phyloP scores from a whole-genome alignment of 2,888 invertebrate species.

The Lithophane semibrunnea region DNA sequence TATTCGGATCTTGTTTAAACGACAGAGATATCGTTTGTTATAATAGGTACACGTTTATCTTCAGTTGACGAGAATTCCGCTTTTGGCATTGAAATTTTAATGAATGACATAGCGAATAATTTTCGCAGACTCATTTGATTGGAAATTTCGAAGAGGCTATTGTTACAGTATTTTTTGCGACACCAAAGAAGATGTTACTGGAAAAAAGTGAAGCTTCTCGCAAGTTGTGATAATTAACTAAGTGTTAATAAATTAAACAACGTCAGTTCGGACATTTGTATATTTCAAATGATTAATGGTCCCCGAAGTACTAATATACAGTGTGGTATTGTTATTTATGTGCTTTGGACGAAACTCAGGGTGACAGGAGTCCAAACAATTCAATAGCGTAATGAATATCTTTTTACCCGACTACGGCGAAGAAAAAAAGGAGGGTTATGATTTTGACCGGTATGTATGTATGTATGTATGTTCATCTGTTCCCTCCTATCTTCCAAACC shows the following conservation, averaged over 20 bases:
- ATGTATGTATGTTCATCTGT: no score
- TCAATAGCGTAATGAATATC: constrained; percentile 26
- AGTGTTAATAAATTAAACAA: constrained; percentile 49
- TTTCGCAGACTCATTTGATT: constrained; percentile 44
- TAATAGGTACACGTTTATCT: constrained; percentile 24
- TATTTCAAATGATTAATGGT: constrained; percentile 51
- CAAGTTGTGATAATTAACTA: constrained; percentile 41
- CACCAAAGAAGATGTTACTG: constrained; percentile 14
- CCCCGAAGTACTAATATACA: constrained; percentile 5
- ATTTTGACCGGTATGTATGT: no score
- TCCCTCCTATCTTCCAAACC: no score
- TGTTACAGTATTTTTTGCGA: constrained; percentile 34
- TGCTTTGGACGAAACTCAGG: constrained; percentile 10
- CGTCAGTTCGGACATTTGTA: constrained; percentile 39
- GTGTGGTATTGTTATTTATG: constrained; percentile 13
- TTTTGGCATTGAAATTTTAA: constrained; percentile 53
- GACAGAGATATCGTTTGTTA: constrained; percentile 9
- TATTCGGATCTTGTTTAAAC: neutral
- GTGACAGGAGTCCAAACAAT: constrained; percentile 33
- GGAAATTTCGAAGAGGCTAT: constrained; percentile 34
- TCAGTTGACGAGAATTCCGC: constrained; percentile 19
- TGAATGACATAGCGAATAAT: constrained; percentile 45
- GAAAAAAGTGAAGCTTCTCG: constrained; percentile 29
- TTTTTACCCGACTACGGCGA: no score
- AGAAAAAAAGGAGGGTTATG: no score